Conservation (phyloP, 2,797 vertebrate species). For the Mastacembelus armatus region DNA sequence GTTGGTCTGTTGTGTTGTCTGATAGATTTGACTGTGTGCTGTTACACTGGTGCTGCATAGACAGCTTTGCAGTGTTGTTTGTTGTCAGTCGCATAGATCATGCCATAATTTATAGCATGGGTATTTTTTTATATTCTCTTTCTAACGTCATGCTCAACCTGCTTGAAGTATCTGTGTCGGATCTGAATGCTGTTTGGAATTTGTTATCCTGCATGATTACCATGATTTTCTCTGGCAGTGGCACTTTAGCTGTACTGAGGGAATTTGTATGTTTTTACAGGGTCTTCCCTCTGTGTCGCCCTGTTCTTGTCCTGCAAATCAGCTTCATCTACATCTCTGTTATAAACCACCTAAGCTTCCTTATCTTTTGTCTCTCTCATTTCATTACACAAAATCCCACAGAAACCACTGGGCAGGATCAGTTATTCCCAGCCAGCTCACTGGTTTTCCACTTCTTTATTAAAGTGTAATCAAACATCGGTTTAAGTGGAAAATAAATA, state of each 20-base stretch:
- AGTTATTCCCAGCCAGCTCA: slow-evolving; percentile 88
- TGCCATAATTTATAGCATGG: slow-evolving; percentile 31
- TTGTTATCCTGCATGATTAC: slow-evolving; percentile 54
- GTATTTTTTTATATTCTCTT: slow-evolving; percentile 52
- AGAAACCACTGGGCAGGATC: slow-evolving; percentile 89
- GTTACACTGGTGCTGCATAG: background rate
- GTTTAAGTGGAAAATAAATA: slow-evolving; percentile 99
- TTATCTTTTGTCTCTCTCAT: slow-evolving; percentile 84
- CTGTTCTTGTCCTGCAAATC: slow-evolving; percentile 50
- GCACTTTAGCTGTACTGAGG: slow-evolving; percentile 48
- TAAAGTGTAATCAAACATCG: slow-evolving; percentile 98
- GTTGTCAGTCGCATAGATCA: slow-evolving; percentile 32
- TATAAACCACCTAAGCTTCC: slow-evolving; percentile 84
- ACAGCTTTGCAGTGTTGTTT: slow-evolving; percentile 18
- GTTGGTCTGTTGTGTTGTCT: background rate
- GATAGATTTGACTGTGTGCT: background rate
- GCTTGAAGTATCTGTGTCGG: slow-evolving; percentile 37
- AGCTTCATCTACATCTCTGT: slow-evolving; percentile 60
- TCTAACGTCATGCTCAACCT: slow-evolving; percentile 40
- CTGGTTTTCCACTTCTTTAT: slow-evolving; percentile 91
- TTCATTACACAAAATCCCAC: slow-evolving; percentile 90
- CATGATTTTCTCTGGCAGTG: slow-evolving; percentile 44
- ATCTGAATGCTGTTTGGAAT: slow-evolving; percentile 43
- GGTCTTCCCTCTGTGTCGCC: slow-evolving; percentile 27
- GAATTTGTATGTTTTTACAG: slow-evolving; percentile 37